Conservation (phyloP, 2,113 vertebrate genomes). For the Petaurus breviceps region DNA sequence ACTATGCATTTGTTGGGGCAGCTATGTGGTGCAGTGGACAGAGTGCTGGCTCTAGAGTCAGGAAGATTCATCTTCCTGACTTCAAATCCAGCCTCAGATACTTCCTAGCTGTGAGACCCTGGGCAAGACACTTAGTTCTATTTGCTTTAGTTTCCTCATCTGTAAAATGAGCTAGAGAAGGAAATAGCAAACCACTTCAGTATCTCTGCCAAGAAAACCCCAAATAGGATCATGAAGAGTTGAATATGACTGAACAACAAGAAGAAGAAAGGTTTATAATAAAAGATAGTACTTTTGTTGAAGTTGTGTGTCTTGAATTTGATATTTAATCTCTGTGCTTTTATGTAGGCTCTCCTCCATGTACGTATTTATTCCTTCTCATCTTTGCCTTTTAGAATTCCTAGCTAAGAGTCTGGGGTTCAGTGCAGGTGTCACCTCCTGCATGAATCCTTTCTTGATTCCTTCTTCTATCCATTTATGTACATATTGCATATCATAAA, state of each 20-base stretch:
- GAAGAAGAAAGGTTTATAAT: neutral
- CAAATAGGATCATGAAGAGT: neutral
- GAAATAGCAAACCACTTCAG: neutral
- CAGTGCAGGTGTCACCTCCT: neutral
- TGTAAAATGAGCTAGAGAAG: neutral
- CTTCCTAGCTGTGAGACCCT: neutral
- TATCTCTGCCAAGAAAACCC: neutral
- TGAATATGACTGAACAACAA: neutral
- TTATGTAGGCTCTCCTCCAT: neutral
- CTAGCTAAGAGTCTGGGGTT: neutral
- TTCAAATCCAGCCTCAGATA: neutral
- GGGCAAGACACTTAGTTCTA: neutral
- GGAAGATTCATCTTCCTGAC: neutral
- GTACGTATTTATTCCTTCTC: neutral
- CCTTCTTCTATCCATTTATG: neutral
- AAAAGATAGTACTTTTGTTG: neutral
- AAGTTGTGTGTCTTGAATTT: neutral
- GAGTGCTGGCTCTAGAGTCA: neutral
- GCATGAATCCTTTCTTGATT: neutral
- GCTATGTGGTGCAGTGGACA: neutral
- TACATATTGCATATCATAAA: too few species aligned
- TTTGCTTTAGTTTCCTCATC: neutral
- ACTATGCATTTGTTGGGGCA: too few species aligned
- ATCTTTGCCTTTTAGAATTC: neutral
- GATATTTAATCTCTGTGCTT: neutral